These are phyloP conservation scores for Sander lucioperca DNA, from an alignment of 2,113 vertebrate species.

Conservation along the genomic window DNA sequence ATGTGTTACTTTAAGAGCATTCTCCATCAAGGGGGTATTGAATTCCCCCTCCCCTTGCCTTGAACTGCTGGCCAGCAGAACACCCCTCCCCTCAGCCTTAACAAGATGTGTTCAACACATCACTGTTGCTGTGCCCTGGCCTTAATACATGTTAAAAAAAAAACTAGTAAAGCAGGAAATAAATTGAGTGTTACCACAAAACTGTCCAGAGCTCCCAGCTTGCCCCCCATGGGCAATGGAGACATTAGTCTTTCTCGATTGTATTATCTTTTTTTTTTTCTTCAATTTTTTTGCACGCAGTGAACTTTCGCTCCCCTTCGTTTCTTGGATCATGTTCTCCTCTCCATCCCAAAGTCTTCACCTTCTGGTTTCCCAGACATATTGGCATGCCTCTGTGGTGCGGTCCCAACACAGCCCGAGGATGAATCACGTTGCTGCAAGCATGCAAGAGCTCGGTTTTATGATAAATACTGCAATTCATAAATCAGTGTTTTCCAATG, in stretches of 20 bases:
- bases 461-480: constrained; percentile 84
- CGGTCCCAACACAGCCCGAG: constrained; percentile 75
- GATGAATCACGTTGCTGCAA: constrained; percentile 84
- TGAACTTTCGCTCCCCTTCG: constrained; percentile 82
- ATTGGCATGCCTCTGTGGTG: constrained; percentile 80
- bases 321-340: constrained; percentile 75
- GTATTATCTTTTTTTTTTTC: constrained; percentile 79
- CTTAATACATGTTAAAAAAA: constrained; percentile 47
- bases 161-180: constrained; percentile 62
- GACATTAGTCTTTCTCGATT: constrained; percentile 76
- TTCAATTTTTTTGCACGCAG: constrained; percentile 67
- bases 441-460: constrained; percentile 77
- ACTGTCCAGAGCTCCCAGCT: constrained; percentile 71
- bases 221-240: constrained; percentile 72
- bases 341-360: constrained; percentile 76
- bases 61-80: constrained; percentile 68
- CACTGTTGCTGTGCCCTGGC: constrained; percentile 64
- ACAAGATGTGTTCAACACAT: constrained; percentile 81
- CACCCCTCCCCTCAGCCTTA: constrained; percentile 61
- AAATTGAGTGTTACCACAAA: constrained; percentile 80
- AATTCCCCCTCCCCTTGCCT: constrained; percentile 72
- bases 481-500: constrained; percentile 80
- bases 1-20: constrained; percentile 68
- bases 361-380: constrained; percentile 84
- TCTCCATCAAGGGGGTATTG: constrained; percentile 76